phyloP scores from a whole-genome alignment of 2,113 vertebrate genomes.

The Spea bombifrons region DNA sequence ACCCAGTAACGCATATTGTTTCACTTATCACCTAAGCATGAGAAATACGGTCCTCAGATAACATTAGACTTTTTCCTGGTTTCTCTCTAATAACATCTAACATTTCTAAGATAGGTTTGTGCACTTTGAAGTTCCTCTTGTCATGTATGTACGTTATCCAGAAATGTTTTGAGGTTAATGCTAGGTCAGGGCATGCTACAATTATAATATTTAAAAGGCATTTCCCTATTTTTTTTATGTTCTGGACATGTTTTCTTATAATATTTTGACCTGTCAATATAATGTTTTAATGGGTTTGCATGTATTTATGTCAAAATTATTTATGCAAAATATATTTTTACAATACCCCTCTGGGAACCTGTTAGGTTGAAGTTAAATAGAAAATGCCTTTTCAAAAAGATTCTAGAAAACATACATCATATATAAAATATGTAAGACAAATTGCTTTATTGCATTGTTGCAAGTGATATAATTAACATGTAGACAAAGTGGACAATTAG shows the following conservation, averaged over 20 bases:
- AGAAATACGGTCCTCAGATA: constrained; percentile 31
- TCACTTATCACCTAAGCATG: constrained; percentile 15
- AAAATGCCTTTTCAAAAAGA: no score
- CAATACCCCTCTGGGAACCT: no score
- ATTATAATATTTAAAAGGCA: not conserved
- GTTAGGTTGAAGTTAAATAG: no score
- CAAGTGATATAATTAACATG: no score
- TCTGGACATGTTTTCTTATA: not conserved
- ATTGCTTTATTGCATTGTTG: no score
- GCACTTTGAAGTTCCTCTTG: constrained; percentile 19
- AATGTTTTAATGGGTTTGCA: not conserved
- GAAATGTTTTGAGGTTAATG: constrained; percentile 20
- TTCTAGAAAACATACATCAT: no score
- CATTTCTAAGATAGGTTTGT: constrained; percentile 22
- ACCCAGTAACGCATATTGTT: constrained; percentile 7
- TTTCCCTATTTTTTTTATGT: not conserved
- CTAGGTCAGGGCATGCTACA: constrained; percentile 9
- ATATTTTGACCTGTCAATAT: constrained; percentile 12
- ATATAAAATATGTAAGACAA: no score
- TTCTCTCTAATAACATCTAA: constrained; percentile 14
- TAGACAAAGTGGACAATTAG: no score
- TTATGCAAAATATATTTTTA: no score
- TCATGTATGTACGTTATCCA: constrained; percentile 33
- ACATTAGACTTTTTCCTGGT: constrained; percentile 20
- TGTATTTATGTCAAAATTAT: not conserved